These are phyloP conservation scores for Pinna nobilis DNA, from an alignment of 1,140 invertebrate species.

Conservation along the genomic window DNA sequence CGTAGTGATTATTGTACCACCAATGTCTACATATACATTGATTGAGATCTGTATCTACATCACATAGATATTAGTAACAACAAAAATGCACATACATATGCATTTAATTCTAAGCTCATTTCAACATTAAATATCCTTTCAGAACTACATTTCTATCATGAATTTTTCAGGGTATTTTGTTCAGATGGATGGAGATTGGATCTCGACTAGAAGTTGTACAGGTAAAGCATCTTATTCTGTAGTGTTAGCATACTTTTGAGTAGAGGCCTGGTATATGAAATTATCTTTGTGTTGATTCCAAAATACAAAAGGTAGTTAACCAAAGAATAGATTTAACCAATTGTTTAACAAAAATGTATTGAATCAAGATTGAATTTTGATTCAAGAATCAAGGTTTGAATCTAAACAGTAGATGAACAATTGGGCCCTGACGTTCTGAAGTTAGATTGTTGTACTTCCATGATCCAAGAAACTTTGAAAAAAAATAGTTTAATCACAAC, in stretches of 20 bases:
- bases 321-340: background rate
- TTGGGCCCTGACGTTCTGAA: background rate
- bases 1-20: no score
- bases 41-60: no score
- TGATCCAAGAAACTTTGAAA: background rate
- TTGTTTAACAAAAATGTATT: background rate
- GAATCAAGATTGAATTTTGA: background rate
- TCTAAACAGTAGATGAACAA: background rate
- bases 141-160: no score
- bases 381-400: background rate
- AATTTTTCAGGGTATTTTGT: no score
- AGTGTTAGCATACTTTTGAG: background rate
- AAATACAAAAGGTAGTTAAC: background rate
- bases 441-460: background rate
- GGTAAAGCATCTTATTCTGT: background rate
- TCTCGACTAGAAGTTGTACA: constrained; percentile 31
- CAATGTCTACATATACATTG: no score
- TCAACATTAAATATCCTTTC: no score
- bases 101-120: no score
- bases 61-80: no score
- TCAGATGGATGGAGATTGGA: no score
- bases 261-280: background rate
- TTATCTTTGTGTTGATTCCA: background rate
- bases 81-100: no score
- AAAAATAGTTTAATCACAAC: background rate